Evolutionary conservation across 1,140 invertebrate species (phyloP), one percentile per base, ranked within the genome.

Genomic region (Rhagoletis zephyria): DNA sequence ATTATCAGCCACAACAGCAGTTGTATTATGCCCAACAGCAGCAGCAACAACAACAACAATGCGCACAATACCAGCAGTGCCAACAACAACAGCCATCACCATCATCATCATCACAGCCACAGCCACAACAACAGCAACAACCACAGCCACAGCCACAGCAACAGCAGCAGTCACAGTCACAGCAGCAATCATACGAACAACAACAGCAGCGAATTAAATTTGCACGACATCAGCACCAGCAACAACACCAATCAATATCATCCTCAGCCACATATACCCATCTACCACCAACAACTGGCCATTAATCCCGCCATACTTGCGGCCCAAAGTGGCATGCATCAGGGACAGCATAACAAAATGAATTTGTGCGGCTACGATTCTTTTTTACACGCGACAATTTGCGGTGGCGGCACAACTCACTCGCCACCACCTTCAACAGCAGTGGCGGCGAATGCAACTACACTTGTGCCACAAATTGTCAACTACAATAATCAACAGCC

Each of bases 341-440:
- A 87, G 56, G 85, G 19, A 9, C 89, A 89, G 65, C 91, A 92
- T 89, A 90, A 90, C 85, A 93, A 95, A 89, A 93, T 94, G n/a
- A 94, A 95, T 89, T 90, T 95, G 51, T 95, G 94, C 88, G 93
- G 94, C 89, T 95, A 95, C 89, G 94, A 95, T 89, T 94, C 94
- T n/a, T 95, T 95, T 89, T 90, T 95, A 42, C 94, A 95, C 90
- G 94, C 94, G 19, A 94, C 94, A 30, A 94, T 95, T 88, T 95
- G 94, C 88, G 91, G 91, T 40, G 91, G 91, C 16, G 88, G 89
- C 10, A 67, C 51, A 2, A 88, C 88, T 30, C 90, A 90, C 70
- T 90, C 91, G 10, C 85, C 89, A 88, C 88, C 89, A 59, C 86
- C 86, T 48, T 9, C 87, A 12, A 12, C 7, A 16, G 10, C 19